These are phyloP conservation scores for Trichogramma dendrolimi DNA, from an alignment of 2,888 invertebrate genomes.

Conservation along the genomic window DNA sequence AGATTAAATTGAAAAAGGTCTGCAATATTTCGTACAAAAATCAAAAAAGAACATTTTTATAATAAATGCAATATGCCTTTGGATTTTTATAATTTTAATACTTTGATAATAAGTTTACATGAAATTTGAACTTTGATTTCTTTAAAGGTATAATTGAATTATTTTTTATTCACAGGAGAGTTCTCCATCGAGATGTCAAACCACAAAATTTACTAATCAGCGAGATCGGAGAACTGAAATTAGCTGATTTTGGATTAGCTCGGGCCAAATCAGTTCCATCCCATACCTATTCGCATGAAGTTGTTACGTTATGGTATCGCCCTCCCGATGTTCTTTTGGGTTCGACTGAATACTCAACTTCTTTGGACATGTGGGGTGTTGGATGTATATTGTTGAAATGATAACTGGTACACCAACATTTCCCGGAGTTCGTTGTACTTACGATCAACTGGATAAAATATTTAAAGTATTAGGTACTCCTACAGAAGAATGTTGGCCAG, in stretches of 20 bases:
- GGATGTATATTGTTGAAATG: conserved; percentile 99
- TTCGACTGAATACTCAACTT: conserved; percentile 89
- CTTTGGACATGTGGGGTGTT: conserved; percentile 96
- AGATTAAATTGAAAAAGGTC: too few relatives aligned
- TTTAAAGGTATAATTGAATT: not conserved
- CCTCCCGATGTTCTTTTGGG: conserved; percentile 98
- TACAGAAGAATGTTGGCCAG: conserved; percentile 88
- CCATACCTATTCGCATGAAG: conserved; percentile 97
- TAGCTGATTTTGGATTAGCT: conserved; percentile 97
- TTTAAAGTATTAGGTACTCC: conserved; percentile 96
- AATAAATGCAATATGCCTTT: too few relatives aligned
- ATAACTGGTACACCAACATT: conserved; percentile 95
- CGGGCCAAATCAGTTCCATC: conserved; percentile 98
- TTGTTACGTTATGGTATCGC: conserved; percentile 97
- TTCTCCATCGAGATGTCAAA: conserved; percentile 95
- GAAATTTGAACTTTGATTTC: not conserved
- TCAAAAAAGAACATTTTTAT: too few relatives aligned
- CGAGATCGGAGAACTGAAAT: conserved; percentile 92
- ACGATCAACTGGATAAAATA: conserved; percentile 97
- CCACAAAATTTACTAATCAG: conserved; percentile 98
- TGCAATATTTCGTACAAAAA: too few relatives aligned
- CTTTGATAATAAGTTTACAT: too few relatives aligned
- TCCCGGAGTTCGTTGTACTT: conserved; percentile 93
- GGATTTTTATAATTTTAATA: too few relatives aligned
- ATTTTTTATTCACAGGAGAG: conserved; percentile 60